phyloP scores from a whole-genome alignment of 2,113 vertebrate genomes.

The Neomonachus schauinslandi region DNA sequence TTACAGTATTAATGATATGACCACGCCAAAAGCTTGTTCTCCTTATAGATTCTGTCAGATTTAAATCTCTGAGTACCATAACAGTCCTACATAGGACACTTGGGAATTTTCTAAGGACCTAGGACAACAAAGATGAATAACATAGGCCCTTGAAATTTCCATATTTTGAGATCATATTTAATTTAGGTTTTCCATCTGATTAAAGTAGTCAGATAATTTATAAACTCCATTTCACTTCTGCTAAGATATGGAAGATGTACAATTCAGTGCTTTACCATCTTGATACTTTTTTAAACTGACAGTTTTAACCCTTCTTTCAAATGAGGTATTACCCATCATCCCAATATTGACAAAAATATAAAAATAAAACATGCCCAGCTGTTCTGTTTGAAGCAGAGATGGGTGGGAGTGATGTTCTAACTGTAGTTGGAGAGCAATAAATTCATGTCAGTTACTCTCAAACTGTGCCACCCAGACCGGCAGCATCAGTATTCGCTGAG shows the following conservation, averaged over 20 bases:
- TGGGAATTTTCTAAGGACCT: not conserved
- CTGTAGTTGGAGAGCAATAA: not conserved
- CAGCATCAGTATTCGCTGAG: not conserved
- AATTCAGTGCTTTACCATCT: not conserved
- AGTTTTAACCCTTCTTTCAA: not conserved
- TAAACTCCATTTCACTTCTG: not conserved
- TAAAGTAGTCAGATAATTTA: not conserved
- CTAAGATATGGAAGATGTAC: not conserved
- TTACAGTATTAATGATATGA: not conserved
- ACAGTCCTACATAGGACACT: not conserved
- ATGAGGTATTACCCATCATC: not conserved
- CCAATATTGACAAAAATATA: not conserved
- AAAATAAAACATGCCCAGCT: not conserved
- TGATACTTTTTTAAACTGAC: not conserved
- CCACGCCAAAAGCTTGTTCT: not conserved
- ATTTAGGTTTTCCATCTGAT: not conserved
- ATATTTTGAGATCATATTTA: not conserved
- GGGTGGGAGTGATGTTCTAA: not conserved
- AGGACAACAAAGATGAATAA: not conserved
- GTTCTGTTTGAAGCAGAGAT: not conserved
- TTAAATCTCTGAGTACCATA: not conserved
- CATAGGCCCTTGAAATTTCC: not conserved
- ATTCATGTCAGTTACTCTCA: not conserved
- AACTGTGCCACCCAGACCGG: not conserved
- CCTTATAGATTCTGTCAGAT: not conserved